Conservation (phyloP, 2,888 invertebrate species). For the Drosophila silvestris region DNA sequence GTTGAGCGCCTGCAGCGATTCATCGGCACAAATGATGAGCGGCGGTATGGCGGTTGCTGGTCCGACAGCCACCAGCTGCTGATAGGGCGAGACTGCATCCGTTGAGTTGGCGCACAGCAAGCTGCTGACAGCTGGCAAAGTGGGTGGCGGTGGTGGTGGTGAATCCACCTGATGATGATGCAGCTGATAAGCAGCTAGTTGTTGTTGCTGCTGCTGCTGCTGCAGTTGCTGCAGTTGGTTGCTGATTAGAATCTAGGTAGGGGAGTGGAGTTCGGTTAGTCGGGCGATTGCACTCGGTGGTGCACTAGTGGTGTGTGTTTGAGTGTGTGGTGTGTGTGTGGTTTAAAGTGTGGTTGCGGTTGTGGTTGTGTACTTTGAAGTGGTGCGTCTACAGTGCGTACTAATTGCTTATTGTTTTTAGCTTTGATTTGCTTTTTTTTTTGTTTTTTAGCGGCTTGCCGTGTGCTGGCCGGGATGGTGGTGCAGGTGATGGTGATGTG, state of each 20-base stretch:
- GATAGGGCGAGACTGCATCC: conserved; percentile 59
- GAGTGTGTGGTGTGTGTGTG: conserved; percentile 25
- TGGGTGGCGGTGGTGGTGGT: conserved; percentile 64
- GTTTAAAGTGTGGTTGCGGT: conserved; percentile 12
- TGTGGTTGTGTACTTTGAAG: conserved; percentile 6
- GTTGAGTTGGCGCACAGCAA: conserved; percentile 53
- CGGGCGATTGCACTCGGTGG: conserved; percentile 47
- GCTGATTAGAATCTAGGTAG: conserved; percentile 82
- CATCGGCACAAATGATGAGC: conserved; percentile 70
- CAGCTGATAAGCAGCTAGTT: conserved; percentile 73
- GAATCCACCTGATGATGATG: conserved; percentile 74
- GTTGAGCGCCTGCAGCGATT: conserved; percentile 58
- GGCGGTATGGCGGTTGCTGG: conserved; percentile 63
- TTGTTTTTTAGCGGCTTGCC: conserved; percentile 49
- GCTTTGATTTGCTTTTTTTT: conserved; percentile 22
- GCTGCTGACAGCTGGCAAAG: conserved; percentile 68
- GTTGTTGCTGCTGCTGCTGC: conserved; percentile 79
- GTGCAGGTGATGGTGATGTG: conserved; percentile 84
- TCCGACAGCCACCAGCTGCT: conserved; percentile 81
- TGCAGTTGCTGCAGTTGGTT: conserved; percentile 71
- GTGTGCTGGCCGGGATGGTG: conserved; percentile 85
- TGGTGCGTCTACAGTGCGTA: conserved; percentile 50
- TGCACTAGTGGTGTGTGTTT: conserved; percentile 33
- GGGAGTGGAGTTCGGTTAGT: conserved; percentile 71
- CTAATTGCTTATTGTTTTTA: conserved; percentile 36